Evolutionary conservation across 1,140 invertebrate genomes (phyloP).

Genomic region (Sycobia sp.): DNA sequence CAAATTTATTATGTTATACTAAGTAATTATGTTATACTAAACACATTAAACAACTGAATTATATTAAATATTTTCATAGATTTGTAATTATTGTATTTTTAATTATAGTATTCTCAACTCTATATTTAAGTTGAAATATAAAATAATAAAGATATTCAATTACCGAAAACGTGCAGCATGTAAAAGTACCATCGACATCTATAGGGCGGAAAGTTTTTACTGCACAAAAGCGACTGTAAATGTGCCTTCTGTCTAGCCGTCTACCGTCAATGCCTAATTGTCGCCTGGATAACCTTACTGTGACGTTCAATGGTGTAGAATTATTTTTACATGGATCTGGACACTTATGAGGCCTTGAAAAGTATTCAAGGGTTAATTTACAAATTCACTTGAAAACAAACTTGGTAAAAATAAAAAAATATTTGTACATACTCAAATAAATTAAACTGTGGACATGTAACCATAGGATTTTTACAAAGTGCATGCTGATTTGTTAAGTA

Average conservation of each 20-base stretch:
- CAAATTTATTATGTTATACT: neutral
- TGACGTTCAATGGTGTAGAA: conserved; percentile 74
- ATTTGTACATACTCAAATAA: conserved; percentile 72
- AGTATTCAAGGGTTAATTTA: neutral
- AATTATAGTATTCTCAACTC: conserved; percentile 20
- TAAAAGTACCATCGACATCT: conserved; percentile 80
- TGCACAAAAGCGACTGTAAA: conserved; percentile 90
- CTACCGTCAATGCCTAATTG: conserved; percentile 63
- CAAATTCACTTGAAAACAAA: neutral
- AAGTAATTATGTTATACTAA: too few species aligned
- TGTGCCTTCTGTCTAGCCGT: conserved; percentile 77
- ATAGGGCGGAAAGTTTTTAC: conserved; percentile 78
- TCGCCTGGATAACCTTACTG: conserved; percentile 65
- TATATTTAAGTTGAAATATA: neutral
- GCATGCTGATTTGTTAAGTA: conserved; percentile 95
- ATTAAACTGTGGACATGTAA: conserved; percentile 89
- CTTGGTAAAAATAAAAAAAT: conserved; percentile 4
- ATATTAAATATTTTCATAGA: too few species aligned
- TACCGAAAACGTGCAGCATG: conserved; percentile 80
- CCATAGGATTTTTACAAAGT: conserved; percentile 90
- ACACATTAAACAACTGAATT: too few species aligned
- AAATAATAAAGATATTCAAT: too few species aligned
- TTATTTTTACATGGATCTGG: conserved; percentile 81
- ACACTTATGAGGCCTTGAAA: conserved; percentile 85
- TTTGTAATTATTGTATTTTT: too few species aligned